phyloP scores from a whole-genome alignment of 2,888 invertebrate species.

The Eubasilissa splendida region DNA sequence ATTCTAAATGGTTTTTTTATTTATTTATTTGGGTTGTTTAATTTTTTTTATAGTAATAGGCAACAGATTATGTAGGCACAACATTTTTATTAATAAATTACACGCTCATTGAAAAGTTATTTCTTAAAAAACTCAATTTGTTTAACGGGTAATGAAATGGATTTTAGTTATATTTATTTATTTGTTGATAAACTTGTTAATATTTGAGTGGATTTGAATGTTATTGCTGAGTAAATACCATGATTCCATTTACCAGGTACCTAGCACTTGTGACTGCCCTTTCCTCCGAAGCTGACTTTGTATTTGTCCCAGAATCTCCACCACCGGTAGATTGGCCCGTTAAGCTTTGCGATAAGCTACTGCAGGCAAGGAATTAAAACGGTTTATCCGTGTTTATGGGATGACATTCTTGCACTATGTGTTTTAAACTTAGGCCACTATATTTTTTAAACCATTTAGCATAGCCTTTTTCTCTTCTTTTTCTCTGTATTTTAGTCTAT shows the following conservation, averaged over 20 bases:
- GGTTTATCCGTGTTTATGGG: constrained; percentile 30
- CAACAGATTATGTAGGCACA: no score
- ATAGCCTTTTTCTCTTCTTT: constrained; percentile 22
- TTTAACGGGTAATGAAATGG: no score
- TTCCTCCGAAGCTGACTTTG: constrained; percentile 98
- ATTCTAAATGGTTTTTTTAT: no score
- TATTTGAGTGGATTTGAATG: no score
- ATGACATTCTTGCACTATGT: constrained; percentile 29
- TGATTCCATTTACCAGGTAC: constrained; percentile 79
- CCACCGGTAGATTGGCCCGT: constrained; percentile 95
- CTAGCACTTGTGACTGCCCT: constrained; percentile 96
- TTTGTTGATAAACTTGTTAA: no score
- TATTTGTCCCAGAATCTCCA: constrained; percentile 98
- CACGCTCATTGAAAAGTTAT: no score
- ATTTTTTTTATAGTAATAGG: no score
- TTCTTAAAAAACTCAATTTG: no score
- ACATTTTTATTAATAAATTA: no score
- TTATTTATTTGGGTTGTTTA: no score
- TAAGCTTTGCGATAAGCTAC: constrained; percentile 94
- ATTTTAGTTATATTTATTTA: no score
- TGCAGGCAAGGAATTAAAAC: constrained; percentile 80
- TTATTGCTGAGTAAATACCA: no score
- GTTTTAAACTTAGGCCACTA: constrained; percentile 1
- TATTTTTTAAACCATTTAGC: constrained; percentile 7
- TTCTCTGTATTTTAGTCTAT: constrained; percentile 20